Conservation (phyloP, 2,113 vertebrate species). For the Zosterops lateralis region DNA sequence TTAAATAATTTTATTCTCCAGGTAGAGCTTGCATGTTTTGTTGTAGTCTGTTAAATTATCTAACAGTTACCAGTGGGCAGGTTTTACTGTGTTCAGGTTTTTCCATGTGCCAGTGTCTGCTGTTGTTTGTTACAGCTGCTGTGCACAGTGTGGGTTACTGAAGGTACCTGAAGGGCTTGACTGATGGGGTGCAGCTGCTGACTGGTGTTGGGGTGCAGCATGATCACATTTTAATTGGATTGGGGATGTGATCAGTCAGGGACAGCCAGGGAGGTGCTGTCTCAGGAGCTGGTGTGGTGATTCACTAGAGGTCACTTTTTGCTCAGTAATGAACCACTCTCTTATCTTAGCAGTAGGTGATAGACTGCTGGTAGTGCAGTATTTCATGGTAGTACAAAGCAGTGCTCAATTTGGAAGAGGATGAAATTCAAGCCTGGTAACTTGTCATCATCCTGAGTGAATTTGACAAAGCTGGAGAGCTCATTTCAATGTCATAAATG, state of each 20-base stretch:
- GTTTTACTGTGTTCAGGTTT: background rate
- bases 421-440: background rate
- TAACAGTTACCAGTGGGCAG: background rate
- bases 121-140: background rate
- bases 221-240: background rate
- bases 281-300: background rate
- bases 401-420: background rate
- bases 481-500: background rate
- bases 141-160: background rate
- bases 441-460: background rate
- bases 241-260: background rate
- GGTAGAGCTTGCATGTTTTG: background rate
- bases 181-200: background rate
- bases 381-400: background rate
- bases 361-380: background rate
- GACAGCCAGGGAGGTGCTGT: background rate
- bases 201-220: background rate
- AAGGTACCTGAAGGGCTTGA: background rate
- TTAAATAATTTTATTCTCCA: background rate
- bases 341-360: background rate
- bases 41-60: background rate
- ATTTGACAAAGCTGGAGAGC: background rate
- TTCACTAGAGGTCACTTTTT: constrained; percentile 16
- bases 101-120: background rate
- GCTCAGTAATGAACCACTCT: background rate